These are phyloP conservation scores for Anagyrus pseudococci DNA, from an alignment of 2,888 invertebrate genomes.

Conservation along the genomic window DNA sequence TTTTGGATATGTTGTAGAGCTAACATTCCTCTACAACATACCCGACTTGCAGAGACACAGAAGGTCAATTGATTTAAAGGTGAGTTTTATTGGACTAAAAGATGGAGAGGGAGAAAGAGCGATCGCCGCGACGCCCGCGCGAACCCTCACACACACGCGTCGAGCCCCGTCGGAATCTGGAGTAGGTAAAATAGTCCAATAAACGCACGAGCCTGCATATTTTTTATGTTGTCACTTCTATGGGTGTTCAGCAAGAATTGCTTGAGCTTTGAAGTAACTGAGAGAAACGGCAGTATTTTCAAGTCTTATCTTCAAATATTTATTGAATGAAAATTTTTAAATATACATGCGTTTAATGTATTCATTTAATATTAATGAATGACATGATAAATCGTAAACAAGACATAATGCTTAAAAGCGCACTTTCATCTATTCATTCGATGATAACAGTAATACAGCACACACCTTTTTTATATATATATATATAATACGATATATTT, in stretches of 20 bases:
- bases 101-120: too few species aligned
- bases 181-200: too few species aligned
- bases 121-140: too few species aligned
- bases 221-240: conserved; percentile 23
- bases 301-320: conserved; percentile 30
- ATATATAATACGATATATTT: conserved; percentile 9
- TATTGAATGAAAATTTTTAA: conserved; percentile 23
- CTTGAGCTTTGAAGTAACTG: conserved; percentile 26
- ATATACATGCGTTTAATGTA: conserved; percentile 14
- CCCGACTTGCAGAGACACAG: too few species aligned
- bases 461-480: not conserved
- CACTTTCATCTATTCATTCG: conserved; percentile 4
- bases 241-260: conserved; percentile 29
- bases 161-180: too few species aligned
- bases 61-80: too few species aligned
- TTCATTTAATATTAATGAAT: conserved; percentile 23
- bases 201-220: conserved; percentile 30
- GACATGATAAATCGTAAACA: conserved; percentile 30
- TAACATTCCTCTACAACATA: too few species aligned
- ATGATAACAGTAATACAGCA: not conserved
- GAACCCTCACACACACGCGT: too few species aligned
- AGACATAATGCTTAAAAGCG: conserved; percentile 19
- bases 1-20: too few species aligned
- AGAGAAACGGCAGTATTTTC: too few species aligned
- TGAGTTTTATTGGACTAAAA: too few species aligned